Evolutionary conservation across 2,888 invertebrate genomes (phyloP).

Genomic region (Chromoteleia sp.): DNA sequence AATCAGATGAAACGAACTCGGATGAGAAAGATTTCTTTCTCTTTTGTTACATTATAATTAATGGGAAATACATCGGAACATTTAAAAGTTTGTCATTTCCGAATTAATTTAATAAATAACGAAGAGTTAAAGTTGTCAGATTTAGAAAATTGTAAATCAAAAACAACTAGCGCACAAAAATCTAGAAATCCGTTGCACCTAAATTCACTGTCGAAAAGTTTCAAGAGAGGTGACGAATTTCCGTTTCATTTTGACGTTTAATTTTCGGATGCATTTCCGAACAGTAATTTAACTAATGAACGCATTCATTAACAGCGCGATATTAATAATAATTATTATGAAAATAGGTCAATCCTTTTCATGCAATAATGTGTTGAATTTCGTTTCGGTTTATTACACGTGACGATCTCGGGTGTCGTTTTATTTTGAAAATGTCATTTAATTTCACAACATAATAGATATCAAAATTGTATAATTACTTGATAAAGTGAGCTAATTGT

Average conservation of each 20-base stretch:
- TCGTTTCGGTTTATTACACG: slow-evolving; percentile 51
- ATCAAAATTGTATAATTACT: slow-evolving; percentile 46
- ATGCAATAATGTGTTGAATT: slow-evolving; percentile 41
- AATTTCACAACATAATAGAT: slow-evolving; percentile 45
- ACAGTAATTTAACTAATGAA: slow-evolving; percentile 53
- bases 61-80: too few relatives aligned
- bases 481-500: slow-evolving; percentile 45
- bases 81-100: too few relatives aligned
- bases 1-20: too few relatives aligned
- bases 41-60: too few relatives aligned
- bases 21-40: too few relatives aligned
- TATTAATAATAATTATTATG: slow-evolving; percentile 49
- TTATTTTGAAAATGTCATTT: slow-evolving; percentile 44
- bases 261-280: slow-evolving; percentile 39
- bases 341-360: slow-evolving; percentile 54
- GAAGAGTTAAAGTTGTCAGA: too few relatives aligned
- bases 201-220: slow-evolving; percentile 8
- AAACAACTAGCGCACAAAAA: too few relatives aligned
- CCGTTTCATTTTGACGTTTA: slow-evolving; percentile 39
- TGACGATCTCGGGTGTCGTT: slow-evolving; percentile 32
- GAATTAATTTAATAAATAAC: too few relatives aligned
- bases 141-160: background rate
- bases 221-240: slow-evolving; percentile 19
- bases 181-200: background rate
- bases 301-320: slow-evolving; percentile 45